A percentile compares a stretch with the other conserved stretches of the same genome.
These are phyloP conservation scores for Hephaestus fuliginosus DNA, from an alignment of 2,797 vertebrate species.

Conservation along the genomic window DNA sequence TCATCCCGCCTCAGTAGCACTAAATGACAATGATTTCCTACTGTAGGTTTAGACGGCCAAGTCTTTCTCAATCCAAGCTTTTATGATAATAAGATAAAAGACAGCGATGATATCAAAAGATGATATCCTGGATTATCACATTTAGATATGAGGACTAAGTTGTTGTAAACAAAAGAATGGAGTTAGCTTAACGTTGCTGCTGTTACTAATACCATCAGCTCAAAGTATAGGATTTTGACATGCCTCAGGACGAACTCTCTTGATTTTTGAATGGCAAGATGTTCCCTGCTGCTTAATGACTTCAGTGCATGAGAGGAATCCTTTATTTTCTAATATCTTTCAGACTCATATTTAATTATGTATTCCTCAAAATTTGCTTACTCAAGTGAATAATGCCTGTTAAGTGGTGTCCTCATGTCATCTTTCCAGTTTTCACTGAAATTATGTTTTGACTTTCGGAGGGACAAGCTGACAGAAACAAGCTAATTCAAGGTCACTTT, in stretches of 20 bases:
- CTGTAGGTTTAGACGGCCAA: neutral
- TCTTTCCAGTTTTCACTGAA: conserved; percentile 9
- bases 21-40: conserved; percentile 7
- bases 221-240: neutral
- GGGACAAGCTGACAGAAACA: conserved; percentile 1
- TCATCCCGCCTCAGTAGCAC: neutral
- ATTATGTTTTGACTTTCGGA: conserved; percentile 13
- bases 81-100: neutral
- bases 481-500: neutral
- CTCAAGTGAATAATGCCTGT: neutral
- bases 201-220: neutral
- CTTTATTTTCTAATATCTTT: neutral
- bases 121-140: neutral
- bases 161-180: neutral
- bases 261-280: neutral
- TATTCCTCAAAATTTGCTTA: neutral
- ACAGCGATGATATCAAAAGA: neutral
- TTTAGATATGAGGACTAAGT: neutral
- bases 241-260: too few relatives aligned
- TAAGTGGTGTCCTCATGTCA: conserved; percentile 11
- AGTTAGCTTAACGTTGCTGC: neutral
- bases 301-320: neutral
- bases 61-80: neutral
- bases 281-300: neutral
- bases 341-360: neutral